Evolutionary conservation across 2,113 vertebrate genomes (phyloP), one percentile per base, ranked within the genome.

Genomic region (Chloroceryle aenea): DNA sequence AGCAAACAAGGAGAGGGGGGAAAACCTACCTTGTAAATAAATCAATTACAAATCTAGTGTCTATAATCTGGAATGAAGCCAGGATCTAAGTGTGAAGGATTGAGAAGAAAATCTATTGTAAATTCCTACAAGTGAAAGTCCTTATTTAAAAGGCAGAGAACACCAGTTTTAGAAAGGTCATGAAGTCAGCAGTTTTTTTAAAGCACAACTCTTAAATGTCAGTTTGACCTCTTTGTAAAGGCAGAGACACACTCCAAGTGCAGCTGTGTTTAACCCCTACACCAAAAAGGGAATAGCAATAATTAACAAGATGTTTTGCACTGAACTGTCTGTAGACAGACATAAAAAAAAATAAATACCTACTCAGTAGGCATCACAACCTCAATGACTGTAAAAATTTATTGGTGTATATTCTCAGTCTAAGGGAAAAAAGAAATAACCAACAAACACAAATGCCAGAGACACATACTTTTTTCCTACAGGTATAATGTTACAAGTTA

Each of bases 111-210:
- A 94, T 64, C 61, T 90, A 75, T 30, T 81, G 79, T 75, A 90
- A 96, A 95, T 94, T 96, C 88, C 53, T 95, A 43, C 56, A 93
- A 87, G 56, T 68, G 53, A 90, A 96, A 87, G 73, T 90, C 25
- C 22, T 76, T 58, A 16, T 92, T 90, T 92, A 92, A 87, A 86
- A 93, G 32, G 34, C 52, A 81, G 30, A 63, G 55, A 88, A 64
- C 13, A 64, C 11, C 67, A 63, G 34, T 56, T 92, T 88, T 40
- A 78, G 42, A 88, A 93, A 93, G 90, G 87, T 97, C 90, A 72
- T 7, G 12, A 90, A 93, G 68, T 88, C 95, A 74, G 22, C 7
- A 81, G 43, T 67, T 86, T 84, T 89, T 93, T 91, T 69, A 94
- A 87, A 90, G 68, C 73, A 71, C n/a, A 81, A 48, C 47, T 81